phyloP scores from a whole-genome alignment of 2,797 vertebrate genomes.

The Hyperoplus lanceolatus region DNA sequence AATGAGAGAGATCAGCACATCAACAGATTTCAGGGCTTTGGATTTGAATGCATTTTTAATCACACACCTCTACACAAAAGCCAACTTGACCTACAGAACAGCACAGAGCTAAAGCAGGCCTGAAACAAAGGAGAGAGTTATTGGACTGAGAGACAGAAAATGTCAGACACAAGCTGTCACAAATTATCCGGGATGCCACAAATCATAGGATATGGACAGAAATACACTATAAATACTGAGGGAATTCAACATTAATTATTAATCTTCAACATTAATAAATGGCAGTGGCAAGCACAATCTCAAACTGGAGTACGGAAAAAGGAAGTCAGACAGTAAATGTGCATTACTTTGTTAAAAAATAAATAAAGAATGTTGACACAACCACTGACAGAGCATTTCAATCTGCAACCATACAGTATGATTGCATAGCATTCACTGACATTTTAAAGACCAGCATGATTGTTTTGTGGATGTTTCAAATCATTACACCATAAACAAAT shows the following conservation, averaged over 20 bases:
- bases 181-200: conserved; percentile 66
- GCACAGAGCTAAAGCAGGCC: conserved; percentile 84
- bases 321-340: conserved; percentile 10
- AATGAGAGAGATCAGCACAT: conserved; percentile 77
- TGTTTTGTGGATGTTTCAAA: neutral
- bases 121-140: conserved; percentile 87
- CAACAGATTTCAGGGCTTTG: conserved; percentile 86
- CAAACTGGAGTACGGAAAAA: conserved; percentile 27
- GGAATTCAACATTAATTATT: conserved; percentile 41
- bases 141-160: conserved; percentile 79
- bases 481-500: conserved; percentile 4
- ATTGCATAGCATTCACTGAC: conserved; percentile 13
- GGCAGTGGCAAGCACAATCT: conserved; percentile 41
- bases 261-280: conserved; percentile 39
- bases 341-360: conserved; percentile 23
- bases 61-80: conserved; percentile 95
- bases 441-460: conserved; percentile 10
- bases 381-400: conserved; percentile 33
- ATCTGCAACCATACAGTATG: conserved; percentile 30
- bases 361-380: conserved; percentile 4
- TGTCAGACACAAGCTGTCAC: conserved; percentile 64
- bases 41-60: conserved; percentile 99
- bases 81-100: conserved; percentile 86
- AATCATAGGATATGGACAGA: conserved; percentile 67
- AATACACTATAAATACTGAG: conserved; percentile 58